A percentile compares a stretch with the other conserved stretches of the same genome.
Conservation (phyloP, 2,113 vertebrate genomes). For the Tyto alba region DNA sequence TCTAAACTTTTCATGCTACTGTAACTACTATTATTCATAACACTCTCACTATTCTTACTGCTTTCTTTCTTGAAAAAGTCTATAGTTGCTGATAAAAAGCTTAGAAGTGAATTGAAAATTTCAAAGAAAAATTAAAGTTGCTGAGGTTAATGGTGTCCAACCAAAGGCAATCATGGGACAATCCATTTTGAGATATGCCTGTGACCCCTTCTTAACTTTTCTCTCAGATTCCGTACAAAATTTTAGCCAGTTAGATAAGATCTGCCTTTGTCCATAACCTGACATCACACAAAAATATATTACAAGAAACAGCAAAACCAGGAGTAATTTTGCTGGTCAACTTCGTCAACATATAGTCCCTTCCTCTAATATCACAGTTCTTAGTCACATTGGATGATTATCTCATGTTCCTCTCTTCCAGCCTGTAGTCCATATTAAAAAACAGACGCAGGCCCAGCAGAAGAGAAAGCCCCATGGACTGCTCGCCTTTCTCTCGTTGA, state of each 20-base stretch:
- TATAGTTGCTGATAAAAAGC: fast-evolving
- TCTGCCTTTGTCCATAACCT: neutral
- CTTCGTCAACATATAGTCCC: neutral
- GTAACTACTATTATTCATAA: fast-evolving
- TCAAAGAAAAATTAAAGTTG: neutral
- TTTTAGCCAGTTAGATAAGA: neutral
- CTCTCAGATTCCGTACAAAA: neutral
- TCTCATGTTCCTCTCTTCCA: neutral
- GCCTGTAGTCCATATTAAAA: neutral
- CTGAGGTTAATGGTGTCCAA: neutral
- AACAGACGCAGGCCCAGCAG: neutral
- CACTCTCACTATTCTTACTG: fast-evolving
- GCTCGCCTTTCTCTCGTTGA: neutral
- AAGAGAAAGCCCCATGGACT: neutral
- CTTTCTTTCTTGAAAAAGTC: neutral
- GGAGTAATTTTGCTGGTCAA: neutral
- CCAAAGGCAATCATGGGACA: neutral
- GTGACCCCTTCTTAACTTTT: neutral
- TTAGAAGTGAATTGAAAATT: neutral
- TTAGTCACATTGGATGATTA: neutral
- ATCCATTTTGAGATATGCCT: neutral
- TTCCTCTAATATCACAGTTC: neutral
- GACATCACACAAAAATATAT: too few species aligned
- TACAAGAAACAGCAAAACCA: neutral
- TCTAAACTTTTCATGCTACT: fast-evolving